phyloP scores from a whole-genome alignment of 2,888 invertebrate genomes.

The Troglohyphantes excavatus region DNA sequence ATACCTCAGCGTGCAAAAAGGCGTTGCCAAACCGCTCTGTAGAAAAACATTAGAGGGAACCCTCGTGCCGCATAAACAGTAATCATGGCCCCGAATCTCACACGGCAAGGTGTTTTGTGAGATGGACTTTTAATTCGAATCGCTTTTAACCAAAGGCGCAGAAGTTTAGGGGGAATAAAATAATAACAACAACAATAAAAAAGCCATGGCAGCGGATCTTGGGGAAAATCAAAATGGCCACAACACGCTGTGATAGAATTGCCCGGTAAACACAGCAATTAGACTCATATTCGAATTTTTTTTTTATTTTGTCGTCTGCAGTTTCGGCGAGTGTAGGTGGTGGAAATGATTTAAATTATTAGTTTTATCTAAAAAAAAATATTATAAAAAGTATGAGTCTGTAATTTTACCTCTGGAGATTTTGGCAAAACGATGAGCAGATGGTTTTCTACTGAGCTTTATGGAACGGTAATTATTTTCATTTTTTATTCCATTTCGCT shows the following conservation, averaged over 20 bases:
- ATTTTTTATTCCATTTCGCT: too few relatives aligned
- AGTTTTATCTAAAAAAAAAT: conserved; percentile 15
- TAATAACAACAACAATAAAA: too few relatives aligned
- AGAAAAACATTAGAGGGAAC: conserved; percentile 52
- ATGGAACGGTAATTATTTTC: background rate
- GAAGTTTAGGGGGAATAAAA: background rate
- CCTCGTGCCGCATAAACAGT: conserved; percentile 48
- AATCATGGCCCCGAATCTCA: conserved; percentile 20
- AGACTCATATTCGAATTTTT: background rate
- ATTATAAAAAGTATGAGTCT: background rate
- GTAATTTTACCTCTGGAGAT: background rate
- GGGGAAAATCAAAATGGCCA: background rate
- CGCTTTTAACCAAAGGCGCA: conserved; percentile 12
- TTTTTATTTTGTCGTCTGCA: background rate
- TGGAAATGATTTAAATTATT: conserved; percentile 7
- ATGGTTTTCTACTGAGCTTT: background rate
- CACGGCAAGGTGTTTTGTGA: conserved; percentile 49
- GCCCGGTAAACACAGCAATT: background rate
- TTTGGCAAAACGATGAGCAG: background rate
- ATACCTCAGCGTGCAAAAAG: conserved; percentile 30
- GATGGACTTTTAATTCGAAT: conserved; percentile 63
- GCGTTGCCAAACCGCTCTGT: conserved; percentile 48
- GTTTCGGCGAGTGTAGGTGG: conserved; percentile 16
- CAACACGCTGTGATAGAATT: background rate
- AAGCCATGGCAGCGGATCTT: background rate